These are phyloP conservation scores for Caenorhabditis macrosperma DNA, from an alignment of 2,888 invertebrate species.

Conservation along the genomic window DNA sequence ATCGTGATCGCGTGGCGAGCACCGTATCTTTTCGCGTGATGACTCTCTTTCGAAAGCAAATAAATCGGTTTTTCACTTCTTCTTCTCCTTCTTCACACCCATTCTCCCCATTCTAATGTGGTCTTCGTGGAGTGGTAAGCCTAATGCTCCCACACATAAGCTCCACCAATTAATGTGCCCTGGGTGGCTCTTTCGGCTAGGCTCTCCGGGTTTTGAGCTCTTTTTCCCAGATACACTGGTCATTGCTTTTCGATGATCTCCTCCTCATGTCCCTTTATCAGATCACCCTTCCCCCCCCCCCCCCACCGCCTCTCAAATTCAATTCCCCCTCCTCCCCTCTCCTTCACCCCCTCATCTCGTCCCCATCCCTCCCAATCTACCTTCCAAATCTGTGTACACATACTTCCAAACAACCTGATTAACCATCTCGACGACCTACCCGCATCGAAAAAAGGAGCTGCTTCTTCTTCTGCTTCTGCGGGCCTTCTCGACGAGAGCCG, in stretches of 20 bases:
- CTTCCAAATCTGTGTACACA: conserved; percentile 15
- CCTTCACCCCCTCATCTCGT: background rate
- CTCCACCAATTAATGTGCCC: conserved; percentile 32
- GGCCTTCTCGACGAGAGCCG: background rate
- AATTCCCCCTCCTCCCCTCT: conserved; percentile 17
- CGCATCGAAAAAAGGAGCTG: background rate
- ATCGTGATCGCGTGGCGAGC: conserved; percentile 68
- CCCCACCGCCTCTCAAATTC: conserved; percentile 7
- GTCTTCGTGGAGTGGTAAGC: conserved; percentile 25
- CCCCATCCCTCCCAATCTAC: conserved; percentile 27
- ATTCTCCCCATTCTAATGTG: background rate
- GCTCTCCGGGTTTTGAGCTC: conserved; percentile 1
- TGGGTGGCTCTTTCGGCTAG: background rate
- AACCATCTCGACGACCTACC: conserved; percentile 7
- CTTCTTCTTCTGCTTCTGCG: background rate
- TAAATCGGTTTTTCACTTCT: conserved; percentile 6
- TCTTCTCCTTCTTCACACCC: conserved; percentile 9
- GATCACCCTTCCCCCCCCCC: conserved; percentile 27
- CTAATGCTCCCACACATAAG: conserved; percentile 43
- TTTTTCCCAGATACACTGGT: background rate
- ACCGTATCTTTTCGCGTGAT: conserved; percentile 74
- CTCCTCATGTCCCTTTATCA: conserved; percentile 23
- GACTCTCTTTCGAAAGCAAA: no score
- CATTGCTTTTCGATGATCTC: conserved; percentile 43
- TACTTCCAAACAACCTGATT: conserved; percentile 32